Conservation (phyloP, 1,140 invertebrate genomes). For the Matsumurasca onukii region DNA sequence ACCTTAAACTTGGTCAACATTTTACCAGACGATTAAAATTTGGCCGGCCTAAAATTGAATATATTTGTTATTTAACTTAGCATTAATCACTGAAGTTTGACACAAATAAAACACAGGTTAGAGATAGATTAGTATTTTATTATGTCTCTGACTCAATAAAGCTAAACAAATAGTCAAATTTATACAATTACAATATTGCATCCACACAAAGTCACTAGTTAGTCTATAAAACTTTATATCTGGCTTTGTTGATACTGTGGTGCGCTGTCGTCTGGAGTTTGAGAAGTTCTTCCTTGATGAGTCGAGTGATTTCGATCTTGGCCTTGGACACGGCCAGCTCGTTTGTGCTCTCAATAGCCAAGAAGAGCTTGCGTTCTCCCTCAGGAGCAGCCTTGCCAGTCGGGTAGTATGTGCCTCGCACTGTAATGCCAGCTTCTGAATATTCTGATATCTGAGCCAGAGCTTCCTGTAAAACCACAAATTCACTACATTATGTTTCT, state of each 20-base stretch:
- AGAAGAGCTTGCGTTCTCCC: conserved; percentile 94
- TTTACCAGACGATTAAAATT: no score
- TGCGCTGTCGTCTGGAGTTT: conserved; percentile 86
- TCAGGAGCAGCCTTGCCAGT: conserved; percentile 88
- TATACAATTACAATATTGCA: no score
- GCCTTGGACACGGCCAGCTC: conserved; percentile 97
- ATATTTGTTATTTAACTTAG: no score
- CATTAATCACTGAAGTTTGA: no score
- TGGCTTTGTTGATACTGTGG: conserved; percentile 85
- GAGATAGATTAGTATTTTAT: no score
- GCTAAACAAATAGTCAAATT: no score
- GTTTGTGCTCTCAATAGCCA: conserved; percentile 98
- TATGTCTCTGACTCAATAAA: no score
- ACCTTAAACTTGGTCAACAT: no score
- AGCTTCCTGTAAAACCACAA: conserved; percentile 71
- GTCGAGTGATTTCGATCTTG: conserved; percentile 95
- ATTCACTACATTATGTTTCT: background rate
- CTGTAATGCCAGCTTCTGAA: conserved; percentile 97
- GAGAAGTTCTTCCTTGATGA: conserved; percentile 97
- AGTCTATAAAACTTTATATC: conserved; percentile 90
- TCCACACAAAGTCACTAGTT: no score
- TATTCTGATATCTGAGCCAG: conserved; percentile 98
- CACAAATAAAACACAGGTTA: no score
- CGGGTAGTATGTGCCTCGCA: conserved; percentile 95
- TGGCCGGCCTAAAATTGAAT: no score